Evolutionary conservation across 2,113 vertebrate species (phyloP), one percentile per base, ranked within the genome.

Genomic region (Sceloporus undulatus): DNA sequence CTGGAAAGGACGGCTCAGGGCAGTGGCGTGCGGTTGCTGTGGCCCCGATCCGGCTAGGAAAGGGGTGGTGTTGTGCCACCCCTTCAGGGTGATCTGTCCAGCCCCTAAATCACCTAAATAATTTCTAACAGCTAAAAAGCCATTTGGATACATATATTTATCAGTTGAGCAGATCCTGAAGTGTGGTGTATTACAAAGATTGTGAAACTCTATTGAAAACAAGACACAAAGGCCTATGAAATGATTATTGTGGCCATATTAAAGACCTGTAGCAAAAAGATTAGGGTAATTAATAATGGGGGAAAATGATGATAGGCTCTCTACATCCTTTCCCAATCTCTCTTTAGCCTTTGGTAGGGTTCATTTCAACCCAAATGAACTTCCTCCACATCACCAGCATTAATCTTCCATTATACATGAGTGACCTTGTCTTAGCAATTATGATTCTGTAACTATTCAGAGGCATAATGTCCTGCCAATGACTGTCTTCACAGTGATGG

Each of bases 121-220:
- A 66, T 48, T 85, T 84, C 81, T 78, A 89, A 78, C 89, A 88
- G 91, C 10, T n/a, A 91, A 13, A 91, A 79, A 91, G 74, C 85
- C 75, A 85, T 91, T 94, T 83, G 79, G 79, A 77, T 74, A 86
- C 87, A 91, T 94, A 90, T 91, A 90, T 89, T 92, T 89, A 78
- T 92, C 91, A 92, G 81, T 83, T 56, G 0, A 68, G 75, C 82
- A 86, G 40, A 0, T 0, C 76, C 79, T 83, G 11, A 87, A 93
- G 91, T 73, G 77, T 77, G 0, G 2, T 34, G 40, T 54, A 34
- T 54, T 56, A 73, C 48, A 7, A 56, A 65, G 13, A 18, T 34
- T 34, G 34, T 34, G 4, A 23, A 34, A 29, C 13, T 48, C 81
- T 18, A 52, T 42, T 83, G 40, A 83, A 70, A 70, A 34, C 34